These are phyloP conservation scores for Toxotes lorentzi DNA, from an alignment of 2,797 vertebrate species.

Conservation along the genomic window DNA sequence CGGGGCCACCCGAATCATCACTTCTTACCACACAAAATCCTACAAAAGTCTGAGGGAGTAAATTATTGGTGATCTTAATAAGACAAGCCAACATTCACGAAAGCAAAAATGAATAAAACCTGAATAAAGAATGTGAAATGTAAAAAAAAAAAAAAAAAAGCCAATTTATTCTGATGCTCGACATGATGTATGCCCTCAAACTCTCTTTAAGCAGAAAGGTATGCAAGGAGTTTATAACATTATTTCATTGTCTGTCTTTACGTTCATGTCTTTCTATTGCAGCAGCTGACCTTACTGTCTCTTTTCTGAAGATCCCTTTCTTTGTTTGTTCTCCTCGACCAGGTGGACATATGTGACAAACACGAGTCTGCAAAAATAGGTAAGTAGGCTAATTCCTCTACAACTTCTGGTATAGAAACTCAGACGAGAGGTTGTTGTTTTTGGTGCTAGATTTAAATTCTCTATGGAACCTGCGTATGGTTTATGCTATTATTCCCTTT, in stretches of 20 bases:
- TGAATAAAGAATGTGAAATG: background rate
- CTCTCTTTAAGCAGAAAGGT: background rate
- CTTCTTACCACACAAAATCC: background rate
- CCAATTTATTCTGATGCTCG: background rate
- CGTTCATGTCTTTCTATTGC: accelerated
- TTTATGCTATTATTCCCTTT: background rate
- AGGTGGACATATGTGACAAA: background rate
- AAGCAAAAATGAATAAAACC: background rate
- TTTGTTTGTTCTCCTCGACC: background rate
- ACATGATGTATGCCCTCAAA: background rate
- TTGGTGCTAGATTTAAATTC: background rate
- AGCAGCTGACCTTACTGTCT: background rate
- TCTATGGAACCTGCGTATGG: background rate
- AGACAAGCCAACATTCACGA: background rate
- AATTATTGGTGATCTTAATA: background rate
- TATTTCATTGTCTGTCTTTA: background rate
- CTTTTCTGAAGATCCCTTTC: background rate
- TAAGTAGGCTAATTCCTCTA: background rate
- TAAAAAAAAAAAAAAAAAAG: background rate
- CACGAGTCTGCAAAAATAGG: background rate
- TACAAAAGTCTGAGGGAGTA: background rate
- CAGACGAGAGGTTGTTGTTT: background rate
- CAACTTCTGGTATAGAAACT: background rate
- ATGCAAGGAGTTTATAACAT: background rate
- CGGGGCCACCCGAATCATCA: background rate